Evolutionary conservation across 1,140 invertebrate genomes (phyloP), one percentile per base, ranked within the genome.

Genomic region (Drosophila ananassae): DNA sequence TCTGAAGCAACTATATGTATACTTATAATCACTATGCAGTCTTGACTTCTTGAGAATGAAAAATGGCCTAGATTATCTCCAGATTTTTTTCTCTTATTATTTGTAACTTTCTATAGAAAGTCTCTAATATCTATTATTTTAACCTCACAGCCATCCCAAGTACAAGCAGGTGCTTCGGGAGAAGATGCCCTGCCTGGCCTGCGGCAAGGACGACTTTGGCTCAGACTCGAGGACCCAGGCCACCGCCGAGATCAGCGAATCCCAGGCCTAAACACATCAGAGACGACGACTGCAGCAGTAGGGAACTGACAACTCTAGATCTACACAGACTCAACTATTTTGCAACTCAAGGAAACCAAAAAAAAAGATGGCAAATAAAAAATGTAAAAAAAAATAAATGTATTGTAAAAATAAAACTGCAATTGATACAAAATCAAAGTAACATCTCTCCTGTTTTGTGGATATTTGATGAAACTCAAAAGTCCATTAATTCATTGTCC

Each of bases 141-240:
- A 2, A 24, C 12, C 52, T 12, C 9, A 2, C 46, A 95, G 95
- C 79, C 95, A 96, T 92, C 95, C 95, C 8, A 96, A 96, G 79
- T 96, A 96, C 89, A 93, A 95, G 87, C 95, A 77, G 94, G 90
- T 91, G 62, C 73, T 91, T 13, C 56, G 63, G 37, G 90, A 91
- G 77, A 91, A 91, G 73, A 89, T 91, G 74, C 90, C 90, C 2
- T 91, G 93, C 47, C 90, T 96, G 77, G 93, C 93, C 7, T 95
- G 95, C 77, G 91, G 92, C 48, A 92, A 92, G 82, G 89, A 92
- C 51, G 95, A 95, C 41, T 89, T 91, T 34, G 92, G 92, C 54
- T 94, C 94, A 2, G 94, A 94, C 53, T 73, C 83, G 24, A 74
- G 78, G n/a, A 91, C 90, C 7, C 80, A 85, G 63, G 90, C 80